Percentiles rank a stretch among this genome's conserved stretches.
Evolutionary conservation across 2,888 invertebrate species (phyloP).

Genomic region (Ischnus inquisitorius): DNA sequence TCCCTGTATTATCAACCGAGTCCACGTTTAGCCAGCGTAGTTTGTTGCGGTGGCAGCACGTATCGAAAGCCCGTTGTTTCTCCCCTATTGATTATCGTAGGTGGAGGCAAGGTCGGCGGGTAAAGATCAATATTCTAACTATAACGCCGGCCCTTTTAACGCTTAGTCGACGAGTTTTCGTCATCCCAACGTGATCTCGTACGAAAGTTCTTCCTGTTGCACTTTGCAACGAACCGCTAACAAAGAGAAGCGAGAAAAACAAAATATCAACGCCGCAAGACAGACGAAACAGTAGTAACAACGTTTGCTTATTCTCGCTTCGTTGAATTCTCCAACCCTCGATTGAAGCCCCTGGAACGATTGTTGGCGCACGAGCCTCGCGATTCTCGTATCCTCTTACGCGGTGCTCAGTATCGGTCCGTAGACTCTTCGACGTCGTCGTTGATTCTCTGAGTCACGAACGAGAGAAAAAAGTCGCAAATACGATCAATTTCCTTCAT

Average conservation of each 20-base stretch:
- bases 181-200: constrained; percentile 51
- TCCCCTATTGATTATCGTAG: constrained; percentile 82
- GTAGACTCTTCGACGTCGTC: constrained; percentile 7
- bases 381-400: constrained; percentile 19
- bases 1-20: constrained; percentile 52
- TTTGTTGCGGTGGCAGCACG: constrained; percentile 77
- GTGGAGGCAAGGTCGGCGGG: constrained; percentile 82
- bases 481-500: background rate
- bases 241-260: background rate
- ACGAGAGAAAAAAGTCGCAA: background rate
- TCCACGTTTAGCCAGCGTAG: background rate
- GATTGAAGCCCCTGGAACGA: background rate
- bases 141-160: constrained; percentile 73
- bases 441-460: constrained; percentile 5
- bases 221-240: background rate
- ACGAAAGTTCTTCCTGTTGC: constrained; percentile 30
- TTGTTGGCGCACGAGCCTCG: constrained; percentile 12
- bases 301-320: background rate
- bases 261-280: background rate
- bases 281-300: background rate
- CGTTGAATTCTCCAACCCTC: background rate
- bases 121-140: constrained; percentile 82
- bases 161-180: constrained; percentile 50
- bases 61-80: constrained; percentile 38
- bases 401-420: constrained; percentile 13